phyloP scores from a whole-genome alignment of 1,140 invertebrate species.

The Goniozus legneri region DNA sequence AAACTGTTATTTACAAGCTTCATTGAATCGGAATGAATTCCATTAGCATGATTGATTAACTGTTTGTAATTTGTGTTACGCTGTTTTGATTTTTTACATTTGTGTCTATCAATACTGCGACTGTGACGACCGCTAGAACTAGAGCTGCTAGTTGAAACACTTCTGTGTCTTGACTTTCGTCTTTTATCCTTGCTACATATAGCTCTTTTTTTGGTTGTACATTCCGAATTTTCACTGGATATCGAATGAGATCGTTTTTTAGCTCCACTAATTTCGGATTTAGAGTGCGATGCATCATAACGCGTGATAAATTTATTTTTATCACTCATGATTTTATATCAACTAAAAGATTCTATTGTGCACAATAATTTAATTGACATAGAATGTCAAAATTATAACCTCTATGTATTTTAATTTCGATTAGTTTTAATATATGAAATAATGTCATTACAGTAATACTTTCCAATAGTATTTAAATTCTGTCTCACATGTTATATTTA shows the following conservation, averaged over 20 bases:
- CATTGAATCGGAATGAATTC: not conserved
- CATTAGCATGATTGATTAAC: too few species aligned
- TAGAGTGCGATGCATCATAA: conserved; percentile 14
- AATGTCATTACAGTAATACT: conserved; percentile 3
- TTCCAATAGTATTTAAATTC: conserved; percentile 12
- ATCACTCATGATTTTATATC: conserved; percentile 25
- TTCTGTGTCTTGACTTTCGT: conserved; percentile 28
- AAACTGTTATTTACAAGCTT: too few species aligned
- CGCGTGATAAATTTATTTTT: conserved; percentile 16
- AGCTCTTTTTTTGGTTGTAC: conserved; percentile 25
- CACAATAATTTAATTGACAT: not conserved
- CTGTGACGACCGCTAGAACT: too few species aligned
- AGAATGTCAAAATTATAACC: not conserved
- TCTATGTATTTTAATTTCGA: not conserved
- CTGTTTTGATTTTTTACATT: too few species aligned
- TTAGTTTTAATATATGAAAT: not conserved
- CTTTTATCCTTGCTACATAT: conserved; percentile 34
- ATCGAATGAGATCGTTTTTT: conserved; percentile 23
- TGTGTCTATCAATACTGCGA: too few species aligned
- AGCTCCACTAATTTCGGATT: conserved; percentile 9
- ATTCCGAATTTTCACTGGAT: conserved; percentile 23
- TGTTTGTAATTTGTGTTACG: too few species aligned
- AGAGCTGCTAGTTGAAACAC: conserved; percentile 28
- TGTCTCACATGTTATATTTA: conserved; percentile 12
- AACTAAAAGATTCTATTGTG: not conserved